Evolutionary conservation across 2,888 invertebrate genomes (phyloP).

Genomic region (Platypus cylindrus): DNA sequence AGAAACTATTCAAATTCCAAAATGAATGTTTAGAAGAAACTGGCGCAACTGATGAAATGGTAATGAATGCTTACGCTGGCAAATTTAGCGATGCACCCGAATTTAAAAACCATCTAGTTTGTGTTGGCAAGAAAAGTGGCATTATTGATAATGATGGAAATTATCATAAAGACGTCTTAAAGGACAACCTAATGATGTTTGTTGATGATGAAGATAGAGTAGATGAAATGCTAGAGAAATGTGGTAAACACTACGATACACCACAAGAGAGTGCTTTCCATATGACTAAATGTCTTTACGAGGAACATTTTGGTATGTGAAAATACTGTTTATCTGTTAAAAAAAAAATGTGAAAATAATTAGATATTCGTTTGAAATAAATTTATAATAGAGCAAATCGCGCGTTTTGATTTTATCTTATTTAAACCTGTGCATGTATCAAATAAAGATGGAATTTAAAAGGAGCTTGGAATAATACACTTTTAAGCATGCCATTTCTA

Average conservation of each 20-base stretch:
- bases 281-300: slow-evolving; percentile 37
- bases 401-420: too few species aligned
- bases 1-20: slow-evolving; percentile 18
- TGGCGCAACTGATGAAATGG: slow-evolving; percentile 26
- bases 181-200: slow-evolving; percentile 33
- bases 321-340: too few species aligned
- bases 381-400: too few species aligned
- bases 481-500: too few species aligned
- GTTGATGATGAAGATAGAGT: slow-evolving; percentile 34
- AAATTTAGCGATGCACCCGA: slow-evolving; percentile 37
- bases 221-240: slow-evolving; percentile 15
- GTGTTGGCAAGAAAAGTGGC: slow-evolving; percentile 38
- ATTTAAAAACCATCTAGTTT: slow-evolving; percentile 37
- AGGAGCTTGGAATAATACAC: too few species aligned
- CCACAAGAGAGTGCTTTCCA: slow-evolving; percentile 35
- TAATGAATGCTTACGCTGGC: slow-evolving; percentile 34
- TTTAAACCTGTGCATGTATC: too few species aligned
- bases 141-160: slow-evolving; percentile 32
- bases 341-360: too few species aligned
- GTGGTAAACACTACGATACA: slow-evolving; percentile 15
- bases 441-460: too few species aligned
- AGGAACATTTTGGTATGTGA: slow-evolving; percentile 7
- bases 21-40: slow-evolving; percentile 26
- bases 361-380: too few species aligned
- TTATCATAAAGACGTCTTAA: slow-evolving; percentile 28